These are phyloP conservation scores for Hydroisotoma schaefferi DNA, from an alignment of 2,888 invertebrate species.

Conservation along the genomic window DNA sequence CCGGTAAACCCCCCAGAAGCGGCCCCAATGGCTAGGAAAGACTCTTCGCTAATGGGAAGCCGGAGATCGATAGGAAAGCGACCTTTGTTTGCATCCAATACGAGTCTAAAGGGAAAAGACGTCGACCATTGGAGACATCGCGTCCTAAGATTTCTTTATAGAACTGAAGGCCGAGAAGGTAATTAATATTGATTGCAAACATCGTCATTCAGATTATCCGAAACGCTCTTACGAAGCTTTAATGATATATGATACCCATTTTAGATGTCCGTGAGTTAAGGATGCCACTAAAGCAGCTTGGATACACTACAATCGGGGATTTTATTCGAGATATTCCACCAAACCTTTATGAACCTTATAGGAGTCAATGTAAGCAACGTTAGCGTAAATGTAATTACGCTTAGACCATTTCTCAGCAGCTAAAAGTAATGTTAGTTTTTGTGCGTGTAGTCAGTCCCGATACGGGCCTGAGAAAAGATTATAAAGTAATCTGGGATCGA, in stretches of 20 bases:
- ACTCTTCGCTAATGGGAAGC: not conserved
- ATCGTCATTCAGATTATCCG: not conserved
- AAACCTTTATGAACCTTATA: constrained; percentile 16
- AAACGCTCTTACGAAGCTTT: not conserved
- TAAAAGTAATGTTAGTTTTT: not conserved
- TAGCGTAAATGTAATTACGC: not conserved
- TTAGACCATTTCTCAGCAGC: not conserved
- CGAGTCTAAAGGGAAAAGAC: constrained; percentile 29
- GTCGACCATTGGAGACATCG: constrained; percentile 28
- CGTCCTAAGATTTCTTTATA: constrained; percentile 22
- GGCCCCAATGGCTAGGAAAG: not conserved
- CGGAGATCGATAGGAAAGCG: not conserved
- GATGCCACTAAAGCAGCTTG: constrained; percentile 27
- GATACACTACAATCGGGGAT: constrained; percentile 26
- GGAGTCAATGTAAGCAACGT: constrained; percentile 15
- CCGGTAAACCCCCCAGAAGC: not conserved
- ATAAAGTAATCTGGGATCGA: constrained; percentile 33
- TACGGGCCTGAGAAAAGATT: constrained; percentile 27
- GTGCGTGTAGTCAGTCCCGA: constrained; percentile 25
- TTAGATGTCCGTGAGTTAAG: constrained; percentile 23
- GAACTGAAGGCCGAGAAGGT: constrained; percentile 35
- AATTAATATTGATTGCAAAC: constrained; percentile 1
- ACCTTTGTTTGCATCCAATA: constrained; percentile 25
- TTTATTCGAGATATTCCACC: constrained; percentile 31
- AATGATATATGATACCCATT: not conserved